Conservation (phyloP, 2,113 vertebrate species). For the Sinocyclocheilus anshuiensis region DNA sequence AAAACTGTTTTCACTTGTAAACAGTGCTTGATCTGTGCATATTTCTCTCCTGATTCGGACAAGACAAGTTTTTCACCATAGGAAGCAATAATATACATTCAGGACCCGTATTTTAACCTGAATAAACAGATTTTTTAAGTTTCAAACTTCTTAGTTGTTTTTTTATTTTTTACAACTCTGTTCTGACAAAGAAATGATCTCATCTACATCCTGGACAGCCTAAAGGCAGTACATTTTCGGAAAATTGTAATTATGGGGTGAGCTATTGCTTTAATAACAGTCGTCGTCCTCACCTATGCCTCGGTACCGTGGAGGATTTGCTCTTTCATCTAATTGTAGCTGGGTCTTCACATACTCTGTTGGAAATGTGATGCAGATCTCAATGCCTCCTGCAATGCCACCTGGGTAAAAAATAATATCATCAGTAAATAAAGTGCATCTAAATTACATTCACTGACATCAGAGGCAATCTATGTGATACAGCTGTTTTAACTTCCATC, state of each 20-base stretch:
- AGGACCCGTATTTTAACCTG: no score
- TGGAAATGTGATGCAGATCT: conserved; percentile 79
- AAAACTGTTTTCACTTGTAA: background rate
- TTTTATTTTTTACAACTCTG: no score
- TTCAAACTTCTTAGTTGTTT: no score
- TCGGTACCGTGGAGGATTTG: conserved; percentile 73
- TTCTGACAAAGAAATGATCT: no score
- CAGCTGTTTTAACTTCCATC: conserved; percentile 24
- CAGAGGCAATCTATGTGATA: background rate
- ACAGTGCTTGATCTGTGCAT: background rate
- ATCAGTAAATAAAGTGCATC: background rate
- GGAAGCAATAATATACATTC: no score
- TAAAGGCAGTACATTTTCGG: background rate
- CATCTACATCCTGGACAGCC: no score
- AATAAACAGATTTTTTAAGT: no score
- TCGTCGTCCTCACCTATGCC: conserved; percentile 71
- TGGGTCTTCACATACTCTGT: conserved; percentile 83
- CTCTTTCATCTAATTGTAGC: conserved; percentile 76
- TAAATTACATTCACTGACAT: background rate
- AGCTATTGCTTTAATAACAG: background rate
- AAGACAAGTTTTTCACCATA: no score
- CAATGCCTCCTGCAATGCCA: conserved; percentile 76
- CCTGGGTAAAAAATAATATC: conserved; percentile 54
- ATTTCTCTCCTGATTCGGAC: background rate
- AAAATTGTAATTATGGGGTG: background rate